phyloP scores from a whole-genome alignment of 2,113 vertebrate species.

The Leucoraja erinaceus region DNA sequence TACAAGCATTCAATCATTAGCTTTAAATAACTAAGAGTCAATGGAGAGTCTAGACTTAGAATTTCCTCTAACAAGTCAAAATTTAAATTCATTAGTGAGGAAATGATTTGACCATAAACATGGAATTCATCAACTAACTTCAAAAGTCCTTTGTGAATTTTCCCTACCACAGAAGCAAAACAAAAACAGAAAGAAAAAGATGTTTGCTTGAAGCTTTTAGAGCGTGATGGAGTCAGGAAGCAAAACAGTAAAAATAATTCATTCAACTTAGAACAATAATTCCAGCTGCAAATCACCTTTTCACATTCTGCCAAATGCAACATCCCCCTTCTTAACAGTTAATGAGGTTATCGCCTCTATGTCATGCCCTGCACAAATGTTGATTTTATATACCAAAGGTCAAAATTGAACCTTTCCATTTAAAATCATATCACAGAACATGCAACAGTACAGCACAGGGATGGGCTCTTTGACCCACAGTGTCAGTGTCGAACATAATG shows the following conservation, averaged over 20 bases:
- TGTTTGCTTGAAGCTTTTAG: neutral
- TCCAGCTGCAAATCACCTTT: neutral
- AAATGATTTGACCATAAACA: too few relatives aligned
- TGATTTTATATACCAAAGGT: neutral
- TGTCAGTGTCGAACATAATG: too few relatives aligned
- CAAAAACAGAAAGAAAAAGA: neutral
- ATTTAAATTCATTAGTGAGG: too few relatives aligned
- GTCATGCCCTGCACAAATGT: neutral
- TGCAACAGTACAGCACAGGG: neutral
- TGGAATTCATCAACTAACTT: neutral
- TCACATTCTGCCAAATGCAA: neutral
- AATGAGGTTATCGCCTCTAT: neutral
- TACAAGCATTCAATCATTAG: too few relatives aligned
- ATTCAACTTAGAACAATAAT: neutral
- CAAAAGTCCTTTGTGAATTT: neutral
- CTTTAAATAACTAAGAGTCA: too few relatives aligned
- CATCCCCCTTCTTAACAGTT: neutral
- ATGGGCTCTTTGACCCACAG: too few relatives aligned
- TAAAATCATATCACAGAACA: neutral
- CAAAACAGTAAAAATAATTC: neutral
- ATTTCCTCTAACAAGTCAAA: too few relatives aligned
- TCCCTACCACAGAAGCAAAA: neutral
- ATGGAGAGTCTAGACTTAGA: too few relatives aligned
- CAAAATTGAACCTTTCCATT: neutral
- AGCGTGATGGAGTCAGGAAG: neutral